phyloP scores from a whole-genome alignment of 2,797 vertebrate species.

The Setipinna tenuifilis region DNA sequence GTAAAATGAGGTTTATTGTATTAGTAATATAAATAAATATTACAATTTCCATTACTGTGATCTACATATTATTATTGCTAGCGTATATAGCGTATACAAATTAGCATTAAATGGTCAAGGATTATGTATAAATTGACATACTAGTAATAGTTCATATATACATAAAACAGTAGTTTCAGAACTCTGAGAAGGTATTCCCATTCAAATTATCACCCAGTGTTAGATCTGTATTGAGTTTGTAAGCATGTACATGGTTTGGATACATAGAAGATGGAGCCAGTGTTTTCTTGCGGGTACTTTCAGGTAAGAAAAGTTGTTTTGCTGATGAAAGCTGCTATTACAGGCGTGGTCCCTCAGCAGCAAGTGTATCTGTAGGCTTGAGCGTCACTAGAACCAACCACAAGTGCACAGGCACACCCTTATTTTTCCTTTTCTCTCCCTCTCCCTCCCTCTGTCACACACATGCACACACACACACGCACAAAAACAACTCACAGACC shows the following conservation, averaged over 20 bases:
- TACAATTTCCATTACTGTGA: no score
- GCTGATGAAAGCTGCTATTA: background rate
- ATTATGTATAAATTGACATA: no score
- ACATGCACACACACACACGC: background rate
- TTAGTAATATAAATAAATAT: no score
- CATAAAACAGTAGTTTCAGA: background rate
- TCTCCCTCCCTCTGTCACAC: no score
- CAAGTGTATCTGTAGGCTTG: background rate
- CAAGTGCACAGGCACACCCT: slow-evolving; percentile 5
- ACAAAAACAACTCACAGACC: background rate
- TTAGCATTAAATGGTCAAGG: no score
- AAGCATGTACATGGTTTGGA: background rate
- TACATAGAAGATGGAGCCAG: background rate
- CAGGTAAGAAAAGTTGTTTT: background rate
- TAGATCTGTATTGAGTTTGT: background rate
- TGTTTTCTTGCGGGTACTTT: background rate
- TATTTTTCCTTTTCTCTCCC: background rate
- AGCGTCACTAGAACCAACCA: background rate
- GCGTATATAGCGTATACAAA: no score
- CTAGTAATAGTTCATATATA: background rate
- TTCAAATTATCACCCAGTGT: no score
- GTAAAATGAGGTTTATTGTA: no score
- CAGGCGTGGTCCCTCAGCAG: background rate
- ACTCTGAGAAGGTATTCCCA: background rate
- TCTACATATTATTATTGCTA: no score